Evolutionary conservation across 2,888 invertebrate species (phyloP).

Genomic region (Blastobasis adustella): DNA sequence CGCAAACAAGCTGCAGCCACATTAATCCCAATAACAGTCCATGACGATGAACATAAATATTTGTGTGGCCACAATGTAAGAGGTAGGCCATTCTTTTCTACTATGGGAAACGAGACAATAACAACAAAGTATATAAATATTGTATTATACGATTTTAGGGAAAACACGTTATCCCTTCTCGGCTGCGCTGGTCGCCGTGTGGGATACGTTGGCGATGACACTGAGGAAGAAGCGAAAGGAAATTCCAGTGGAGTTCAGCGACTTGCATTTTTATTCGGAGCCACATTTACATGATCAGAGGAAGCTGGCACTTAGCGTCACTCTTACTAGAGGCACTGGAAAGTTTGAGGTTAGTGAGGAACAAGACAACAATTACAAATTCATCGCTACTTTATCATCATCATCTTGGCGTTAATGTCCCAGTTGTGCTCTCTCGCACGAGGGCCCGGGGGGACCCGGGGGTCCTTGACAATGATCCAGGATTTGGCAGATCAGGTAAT

Average conservation of each 20-base stretch:
- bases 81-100: conserved; percentile 22
- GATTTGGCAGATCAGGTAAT: too few species aligned
- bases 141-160: too few species aligned
- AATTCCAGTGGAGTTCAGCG: conserved; percentile 80
- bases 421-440: too few species aligned
- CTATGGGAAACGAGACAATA: too few species aligned
- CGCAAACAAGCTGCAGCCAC: conserved; percentile 29
- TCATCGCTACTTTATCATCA: background rate
- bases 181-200: conserved; percentile 79
- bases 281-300: conserved; percentile 74
- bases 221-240: conserved; percentile 70
- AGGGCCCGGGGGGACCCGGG: too few species aligned
- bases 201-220: conserved; percentile 81
- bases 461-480: too few species aligned
- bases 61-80: conserved; percentile 35
- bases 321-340: conserved; percentile 77
- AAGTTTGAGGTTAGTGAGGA: conserved; percentile 65
- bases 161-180: conserved; percentile 79
- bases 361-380: background rate
- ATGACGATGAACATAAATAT: conserved; percentile 38
- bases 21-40: conserved; percentile 26
- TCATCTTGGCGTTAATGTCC: too few species aligned
- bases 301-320: conserved; percentile 64
- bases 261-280: conserved; percentile 75
- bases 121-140: too few species aligned